phyloP scores from a whole-genome alignment of 2,888 invertebrate species.

The Latrodectus elegans region DNA sequence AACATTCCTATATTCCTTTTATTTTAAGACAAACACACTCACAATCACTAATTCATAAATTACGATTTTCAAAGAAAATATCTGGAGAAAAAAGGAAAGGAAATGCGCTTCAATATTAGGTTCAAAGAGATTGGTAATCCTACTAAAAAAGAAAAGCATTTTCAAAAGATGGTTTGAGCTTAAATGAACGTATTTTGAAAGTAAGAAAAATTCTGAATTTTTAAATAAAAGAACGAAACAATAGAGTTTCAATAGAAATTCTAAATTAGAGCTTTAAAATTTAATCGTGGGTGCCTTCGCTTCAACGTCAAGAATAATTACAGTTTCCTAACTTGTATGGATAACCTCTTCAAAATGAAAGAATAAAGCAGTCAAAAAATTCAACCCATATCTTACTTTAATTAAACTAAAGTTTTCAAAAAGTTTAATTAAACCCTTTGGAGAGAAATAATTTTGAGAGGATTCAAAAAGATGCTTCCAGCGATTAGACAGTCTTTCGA shows the following conservation, averaged over 20 bases:
- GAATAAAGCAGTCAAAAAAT: conserved; percentile 39
- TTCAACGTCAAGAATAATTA: conserved; percentile 36
- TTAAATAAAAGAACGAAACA: conserved; percentile 22
- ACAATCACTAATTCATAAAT: no score
- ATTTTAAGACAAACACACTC: no score
- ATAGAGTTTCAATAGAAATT: conserved; percentile 21
- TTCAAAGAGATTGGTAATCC: no score
- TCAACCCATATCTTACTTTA: conserved; percentile 49
- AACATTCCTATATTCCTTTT: no score
- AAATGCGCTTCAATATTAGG: no score
- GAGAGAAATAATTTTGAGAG: conserved; percentile 36
- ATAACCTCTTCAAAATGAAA: conserved; percentile 29
- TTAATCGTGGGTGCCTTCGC: conserved; percentile 31
- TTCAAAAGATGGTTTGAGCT: not conserved
- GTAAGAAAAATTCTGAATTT: not conserved
- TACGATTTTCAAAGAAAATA: no score
- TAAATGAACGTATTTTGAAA: not conserved
- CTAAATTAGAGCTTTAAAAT: conserved; percentile 42
- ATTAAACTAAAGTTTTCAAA: conserved; percentile 60
- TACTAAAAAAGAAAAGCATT: not conserved
- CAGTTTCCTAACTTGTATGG: conserved; percentile 35
- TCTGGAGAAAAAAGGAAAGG: no score
- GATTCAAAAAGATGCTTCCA: conserved; percentile 33
- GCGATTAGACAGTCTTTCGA: conserved; percentile 17
- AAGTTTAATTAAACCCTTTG: conserved; percentile 51